Conservation (phyloP, 2,113 vertebrate species). For the Hemichromis elongatus region DNA sequence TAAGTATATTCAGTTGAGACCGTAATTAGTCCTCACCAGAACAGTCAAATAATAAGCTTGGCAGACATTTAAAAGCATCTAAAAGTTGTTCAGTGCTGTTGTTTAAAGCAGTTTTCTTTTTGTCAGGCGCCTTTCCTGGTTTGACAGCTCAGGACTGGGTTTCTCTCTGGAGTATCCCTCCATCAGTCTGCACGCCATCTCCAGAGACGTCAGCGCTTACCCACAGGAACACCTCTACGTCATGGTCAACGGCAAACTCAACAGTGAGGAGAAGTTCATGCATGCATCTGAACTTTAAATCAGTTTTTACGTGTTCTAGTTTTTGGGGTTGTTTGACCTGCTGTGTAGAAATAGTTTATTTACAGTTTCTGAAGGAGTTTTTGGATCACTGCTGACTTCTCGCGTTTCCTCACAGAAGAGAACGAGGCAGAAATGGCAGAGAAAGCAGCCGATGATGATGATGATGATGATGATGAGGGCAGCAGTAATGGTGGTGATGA, state of each 20-base stretch:
- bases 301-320: neutral
- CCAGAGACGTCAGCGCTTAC: conserved; percentile 82
- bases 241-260: conserved; percentile 91
- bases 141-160: conserved; percentile 85
- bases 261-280: conserved; percentile 70
- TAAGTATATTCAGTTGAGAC: neutral
- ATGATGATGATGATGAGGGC: conserved; percentile 49
- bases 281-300: no score
- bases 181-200: conserved; percentile 92
- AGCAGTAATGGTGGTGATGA: conserved; percentile 52
- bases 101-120: neutral
- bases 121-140: conserved; percentile 86
- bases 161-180: conserved; percentile 93
- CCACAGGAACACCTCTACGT: conserved; percentile 93
- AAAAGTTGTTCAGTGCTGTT: neutral
- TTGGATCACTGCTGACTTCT: neutral
- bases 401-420: conserved; percentile 51
- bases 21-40: fast-evolving
- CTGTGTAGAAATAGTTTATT: neutral
- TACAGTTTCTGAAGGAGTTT: neutral
- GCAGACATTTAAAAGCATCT: neutral
- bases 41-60: neutral
- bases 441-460: conserved; percentile 39
- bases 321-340: neutral
- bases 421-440: conserved; percentile 78